Base-by-base conservation (phyloP, 2,888 invertebrate genomes). In the Imbricaverruca yamaguchii region DNA sequence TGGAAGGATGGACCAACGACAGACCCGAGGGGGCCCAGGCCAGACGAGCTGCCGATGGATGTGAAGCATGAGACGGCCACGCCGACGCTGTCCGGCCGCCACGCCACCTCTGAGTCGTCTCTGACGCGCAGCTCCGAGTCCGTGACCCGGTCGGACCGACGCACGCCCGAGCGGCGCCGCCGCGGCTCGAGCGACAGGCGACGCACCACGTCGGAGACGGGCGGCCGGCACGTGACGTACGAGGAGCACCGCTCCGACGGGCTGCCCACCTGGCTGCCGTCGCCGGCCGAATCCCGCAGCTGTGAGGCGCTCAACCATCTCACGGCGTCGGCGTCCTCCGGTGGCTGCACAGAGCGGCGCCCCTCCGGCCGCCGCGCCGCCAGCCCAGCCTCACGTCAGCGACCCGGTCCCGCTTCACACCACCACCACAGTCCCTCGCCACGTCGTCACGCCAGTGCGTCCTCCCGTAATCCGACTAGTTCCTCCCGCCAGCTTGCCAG, bases 41-140 rank as follows among this genome's bases (percentile, higher is more conserved):
- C 69, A 7, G 23, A 39, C 21, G 21, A 21, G 63, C 63, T n/a
- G 63, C n/a, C 18, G 10, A n/a, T 10, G 21, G 18, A n/a, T n/a
- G n/a, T 23, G 23, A 25, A 25, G 7, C 67, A 9, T 12, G 67
- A 67, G n/a, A 12, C 1, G 67, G 8, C 69, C 25, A 13, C 1
- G 69, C 69, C 69, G 69, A 8, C 69, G 74, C 53, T 21, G 74
- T 8, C 39, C 0, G 15, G 69, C 15, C 23, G 69, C 6, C 53
- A 8, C 13, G 69, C 2, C 53, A 74, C 74, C 39, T 55, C 74
- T 9, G 74, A 74, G 55, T 74, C 74, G 18, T 74, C 74, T 6
- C 55, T 55, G 74, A 74, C 74, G 53, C 74, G 74, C 74, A 74
- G 74, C 55, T 74, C 74, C 9, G 74, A 74, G 74, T 74, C 74